Evolutionary conservation across 2,797 vertebrate species (phyloP).

Genomic region (Eulemur coronatus): DNA sequence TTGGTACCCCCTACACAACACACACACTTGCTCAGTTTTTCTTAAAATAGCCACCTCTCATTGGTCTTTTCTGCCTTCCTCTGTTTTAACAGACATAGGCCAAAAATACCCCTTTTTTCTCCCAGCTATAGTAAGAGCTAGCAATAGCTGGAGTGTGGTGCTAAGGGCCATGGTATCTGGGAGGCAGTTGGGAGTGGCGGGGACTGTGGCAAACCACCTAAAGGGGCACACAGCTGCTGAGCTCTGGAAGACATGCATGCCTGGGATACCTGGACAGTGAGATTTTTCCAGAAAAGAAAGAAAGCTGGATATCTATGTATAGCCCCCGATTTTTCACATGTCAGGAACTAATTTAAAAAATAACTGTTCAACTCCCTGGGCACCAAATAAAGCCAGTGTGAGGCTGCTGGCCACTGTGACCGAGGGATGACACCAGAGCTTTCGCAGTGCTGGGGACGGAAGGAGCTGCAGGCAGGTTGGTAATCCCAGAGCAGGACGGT

Average conservation of each 20-base stretch:
- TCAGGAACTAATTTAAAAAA: neutral
- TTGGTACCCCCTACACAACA: neutral
- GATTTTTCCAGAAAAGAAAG: neutral
- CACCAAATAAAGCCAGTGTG: neutral
- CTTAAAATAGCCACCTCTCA: neutral
- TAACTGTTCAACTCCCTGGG: neutral
- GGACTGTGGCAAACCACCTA: neutral
- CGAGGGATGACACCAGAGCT: neutral
- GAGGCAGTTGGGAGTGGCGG: neutral
- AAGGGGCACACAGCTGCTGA: neutral
- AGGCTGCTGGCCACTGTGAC: neutral
- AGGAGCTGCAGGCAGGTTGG: neutral
- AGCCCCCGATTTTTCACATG: neutral
- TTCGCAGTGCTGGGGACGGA: neutral
- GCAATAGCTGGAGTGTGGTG: neutral
- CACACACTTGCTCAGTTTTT: neutral
- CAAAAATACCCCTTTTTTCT: neutral
- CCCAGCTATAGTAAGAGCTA: neutral
- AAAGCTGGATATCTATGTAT: neutral
- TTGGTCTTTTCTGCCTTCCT: neutral
- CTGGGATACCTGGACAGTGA: neutral
- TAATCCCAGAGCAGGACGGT: neutral
- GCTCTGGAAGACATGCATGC: fast-evolving
- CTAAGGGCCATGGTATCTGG: neutral
- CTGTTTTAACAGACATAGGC: neutral